A percentile compares a stretch with the other conserved stretches of the same genome.
phyloP scores from a whole-genome alignment of 2,797 vertebrate genomes.

The Bryconaethiops microstoma region DNA sequence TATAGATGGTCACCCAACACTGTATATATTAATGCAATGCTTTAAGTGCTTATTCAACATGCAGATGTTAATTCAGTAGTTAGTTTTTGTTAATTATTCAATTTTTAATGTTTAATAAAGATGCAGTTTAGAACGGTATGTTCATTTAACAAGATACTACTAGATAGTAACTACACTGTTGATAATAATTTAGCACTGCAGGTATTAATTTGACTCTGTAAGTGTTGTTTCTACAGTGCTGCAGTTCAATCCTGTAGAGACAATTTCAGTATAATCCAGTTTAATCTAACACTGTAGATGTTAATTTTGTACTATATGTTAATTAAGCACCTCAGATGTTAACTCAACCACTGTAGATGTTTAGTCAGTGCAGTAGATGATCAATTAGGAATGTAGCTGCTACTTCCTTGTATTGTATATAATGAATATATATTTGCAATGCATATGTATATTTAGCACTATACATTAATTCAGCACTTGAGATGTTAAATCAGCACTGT shows the following conservation, averaged over 20 bases:
- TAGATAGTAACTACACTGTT: background rate
- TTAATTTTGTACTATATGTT: too few species aligned
- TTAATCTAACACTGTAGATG: background rate
- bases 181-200: background rate
- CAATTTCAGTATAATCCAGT: too few species aligned
- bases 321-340: background rate
- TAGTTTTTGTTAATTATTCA: background rate
- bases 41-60: background rate
- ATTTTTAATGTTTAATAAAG: background rate
- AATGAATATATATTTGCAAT: too few species aligned
- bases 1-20: background rate
- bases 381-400: background rate
- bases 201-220: background rate
- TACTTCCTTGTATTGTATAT: background rate
- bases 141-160: background rate
- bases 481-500: background rate
- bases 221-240: background rate
- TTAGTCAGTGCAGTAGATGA: too few species aligned
- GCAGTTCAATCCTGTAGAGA: too few species aligned
- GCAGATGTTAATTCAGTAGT: background rate
- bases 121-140: background rate
- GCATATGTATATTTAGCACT: background rate
- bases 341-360: background rate
- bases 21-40: background rate
- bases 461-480: background rate